These are phyloP conservation scores for Eugnorisma glareosa DNA, from an alignment of 2,888 invertebrate genomes.

Conservation along the genomic window DNA sequence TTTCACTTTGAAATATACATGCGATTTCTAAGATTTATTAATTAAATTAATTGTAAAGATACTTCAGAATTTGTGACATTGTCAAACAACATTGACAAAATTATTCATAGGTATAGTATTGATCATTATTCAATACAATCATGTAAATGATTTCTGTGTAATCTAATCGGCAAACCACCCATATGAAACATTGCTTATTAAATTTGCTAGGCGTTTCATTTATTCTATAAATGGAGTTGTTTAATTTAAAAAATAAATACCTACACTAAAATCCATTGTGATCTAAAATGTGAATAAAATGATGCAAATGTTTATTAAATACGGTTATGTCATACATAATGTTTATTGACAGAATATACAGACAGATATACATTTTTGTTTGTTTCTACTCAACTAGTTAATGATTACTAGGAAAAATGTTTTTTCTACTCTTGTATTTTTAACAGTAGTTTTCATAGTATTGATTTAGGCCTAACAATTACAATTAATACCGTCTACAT, in stretches of 20 bases:
- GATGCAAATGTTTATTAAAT: not conserved
- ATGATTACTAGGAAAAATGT: not conserved
- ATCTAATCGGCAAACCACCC: not conserved
- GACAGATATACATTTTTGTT: not conserved
- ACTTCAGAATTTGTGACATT: not conserved
- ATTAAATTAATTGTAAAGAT: not conserved
- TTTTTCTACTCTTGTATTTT: not conserved
- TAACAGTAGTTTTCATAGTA: not conserved
- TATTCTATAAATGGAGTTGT: not conserved
- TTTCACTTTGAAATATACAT: conserved; percentile 6
- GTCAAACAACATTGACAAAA: not conserved
- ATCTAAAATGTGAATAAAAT: not conserved
- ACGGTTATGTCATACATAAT: not conserved
- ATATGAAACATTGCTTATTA: not conserved
- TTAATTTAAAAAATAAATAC: too few relatives aligned
- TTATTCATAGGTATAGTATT: not conserved
- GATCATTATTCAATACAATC: not conserved
- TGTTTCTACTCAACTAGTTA: conserved; percentile 10
- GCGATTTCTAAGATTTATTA: not conserved
- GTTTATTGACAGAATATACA: conserved; percentile 42
- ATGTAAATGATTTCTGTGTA: not conserved
- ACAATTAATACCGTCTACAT: not conserved
- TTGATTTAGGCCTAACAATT: conserved; percentile 37
- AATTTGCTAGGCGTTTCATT: conserved; percentile 10
- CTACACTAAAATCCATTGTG: not conserved